These are phyloP conservation scores for Echinometra lucunter DNA, from an alignment of 53 echinoderm and acorn worm genomes.

Conservation along the genomic window DNA sequence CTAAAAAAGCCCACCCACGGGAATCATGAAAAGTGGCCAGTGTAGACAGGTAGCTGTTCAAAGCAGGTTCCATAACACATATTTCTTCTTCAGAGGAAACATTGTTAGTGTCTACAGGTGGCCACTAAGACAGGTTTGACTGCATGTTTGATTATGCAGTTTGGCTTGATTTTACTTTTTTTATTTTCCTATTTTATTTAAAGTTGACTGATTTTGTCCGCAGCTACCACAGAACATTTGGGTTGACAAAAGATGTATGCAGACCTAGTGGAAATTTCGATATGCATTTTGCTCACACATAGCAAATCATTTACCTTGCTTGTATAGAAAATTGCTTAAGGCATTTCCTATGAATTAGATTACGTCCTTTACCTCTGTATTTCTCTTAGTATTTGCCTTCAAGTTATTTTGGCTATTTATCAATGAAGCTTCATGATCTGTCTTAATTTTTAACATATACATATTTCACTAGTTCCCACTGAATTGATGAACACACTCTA, in stretches of 20 bases:
- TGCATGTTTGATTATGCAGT: neutral
- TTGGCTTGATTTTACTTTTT: slow-evolving; percentile 31
- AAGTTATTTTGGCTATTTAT: neutral
- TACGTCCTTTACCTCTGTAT: neutral
- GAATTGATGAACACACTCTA: neutral
- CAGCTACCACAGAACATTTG: slow-evolving; percentile 5
- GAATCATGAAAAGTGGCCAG: too few species aligned
- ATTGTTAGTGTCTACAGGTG: too few species aligned
- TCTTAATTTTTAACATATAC: neutral
- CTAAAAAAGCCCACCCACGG: too few species aligned
- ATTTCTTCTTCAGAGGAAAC: too few species aligned
- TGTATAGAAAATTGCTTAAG: neutral
- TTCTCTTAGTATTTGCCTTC: neutral
- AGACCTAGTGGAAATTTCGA: neutral
- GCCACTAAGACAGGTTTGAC: too few species aligned
- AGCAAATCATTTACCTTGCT: neutral
- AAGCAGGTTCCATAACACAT: too few species aligned
- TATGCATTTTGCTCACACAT: slow-evolving; percentile 13
- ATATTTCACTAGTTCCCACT: neutral
- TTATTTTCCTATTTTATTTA: neutral
- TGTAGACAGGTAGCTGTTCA: too few species aligned
- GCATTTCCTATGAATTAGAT: neutral
- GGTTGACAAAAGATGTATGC: neutral
- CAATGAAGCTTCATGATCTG: neutral
- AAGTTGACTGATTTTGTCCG: neutral